These are phyloP conservation scores for Cryptocheilus praepositus DNA, from an alignment of 2,888 invertebrate genomes.

Conservation along the genomic window DNA sequence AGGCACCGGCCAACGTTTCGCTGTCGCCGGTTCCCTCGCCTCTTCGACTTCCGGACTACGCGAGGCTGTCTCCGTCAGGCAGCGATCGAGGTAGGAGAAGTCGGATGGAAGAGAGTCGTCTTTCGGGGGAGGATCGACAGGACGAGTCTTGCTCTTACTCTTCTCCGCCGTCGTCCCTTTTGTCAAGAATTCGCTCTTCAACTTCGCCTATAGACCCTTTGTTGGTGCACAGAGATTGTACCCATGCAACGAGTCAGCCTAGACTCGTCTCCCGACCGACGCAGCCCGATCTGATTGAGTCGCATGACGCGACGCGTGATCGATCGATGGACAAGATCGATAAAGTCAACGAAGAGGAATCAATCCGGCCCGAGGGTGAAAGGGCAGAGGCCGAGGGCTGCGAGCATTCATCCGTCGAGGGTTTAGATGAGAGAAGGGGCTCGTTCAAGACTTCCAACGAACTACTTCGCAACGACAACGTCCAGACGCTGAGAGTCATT, in stretches of 20 bases:
- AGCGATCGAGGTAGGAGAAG: slow-evolving; percentile 39
- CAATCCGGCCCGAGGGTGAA: slow-evolving; percentile 61
- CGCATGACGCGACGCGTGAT: slow-evolving; percentile 49
- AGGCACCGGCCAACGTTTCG: too few species aligned
- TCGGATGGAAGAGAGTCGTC: background rate
- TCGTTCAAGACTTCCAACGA: slow-evolving; percentile 62
- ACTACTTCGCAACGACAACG: slow-evolving; percentile 67
- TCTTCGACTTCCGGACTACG: slow-evolving; percentile 11
- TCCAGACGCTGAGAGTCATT: slow-evolving; percentile 71
- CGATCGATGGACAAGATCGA: too few species aligned
- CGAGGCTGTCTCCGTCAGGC: slow-evolving; percentile 23
- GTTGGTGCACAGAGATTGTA: too few species aligned
- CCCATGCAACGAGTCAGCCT: too few species aligned
- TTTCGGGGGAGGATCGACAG: background rate
- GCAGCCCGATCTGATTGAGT: slow-evolving; percentile 66
- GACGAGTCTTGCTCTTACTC: slow-evolving; percentile 36
- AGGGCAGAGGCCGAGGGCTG: slow-evolving; percentile 72
- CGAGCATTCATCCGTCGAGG: slow-evolving; percentile 65
- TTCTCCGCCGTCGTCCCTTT: background rate
- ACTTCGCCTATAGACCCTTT: background rate
- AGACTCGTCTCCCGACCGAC: slow-evolving; percentile 51
- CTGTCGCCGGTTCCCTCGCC: background rate
- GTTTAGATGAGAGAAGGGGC: slow-evolving; percentile 58
- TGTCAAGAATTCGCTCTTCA: slow-evolving; percentile 1
- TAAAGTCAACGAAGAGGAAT: slow-evolving; percentile 9